Conservation (phyloP, 2,888 invertebrate species). For the Pandemis cinnamomeana region DNA sequence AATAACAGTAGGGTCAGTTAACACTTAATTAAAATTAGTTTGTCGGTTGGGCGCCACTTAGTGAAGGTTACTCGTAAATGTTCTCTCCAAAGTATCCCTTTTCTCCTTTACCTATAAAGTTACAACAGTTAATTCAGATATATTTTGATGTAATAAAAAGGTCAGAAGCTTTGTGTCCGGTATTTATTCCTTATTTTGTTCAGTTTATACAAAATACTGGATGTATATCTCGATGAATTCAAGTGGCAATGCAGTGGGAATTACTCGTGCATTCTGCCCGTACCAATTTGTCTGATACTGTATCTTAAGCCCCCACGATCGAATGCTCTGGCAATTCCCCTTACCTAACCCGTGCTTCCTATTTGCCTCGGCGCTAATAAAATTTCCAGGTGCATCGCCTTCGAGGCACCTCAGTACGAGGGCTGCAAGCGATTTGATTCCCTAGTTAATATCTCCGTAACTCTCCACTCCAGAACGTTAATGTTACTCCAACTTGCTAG, state of each 20-base stretch:
- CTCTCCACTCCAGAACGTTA: neutral
- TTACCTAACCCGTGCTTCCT: neutral
- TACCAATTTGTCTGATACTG: neutral
- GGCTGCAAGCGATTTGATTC: neutral
- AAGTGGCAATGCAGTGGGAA: neutral
- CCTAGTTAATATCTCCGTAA: neutral
- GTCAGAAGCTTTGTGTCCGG: neutral
- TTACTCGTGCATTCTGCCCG: neutral
- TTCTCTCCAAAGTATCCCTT: neutral
- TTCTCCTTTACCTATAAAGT: neutral
- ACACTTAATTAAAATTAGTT: conserved; percentile 12
- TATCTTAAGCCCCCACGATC: neutral
- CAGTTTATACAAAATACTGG: neutral
- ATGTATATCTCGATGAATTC: neutral
- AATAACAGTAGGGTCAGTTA: conserved; percentile 3
- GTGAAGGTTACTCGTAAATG: conserved; percentile 3
- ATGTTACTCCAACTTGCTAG: neutral
- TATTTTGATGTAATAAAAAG: neutral
- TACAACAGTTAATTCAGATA: neutral
- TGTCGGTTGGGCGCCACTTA: neutral
- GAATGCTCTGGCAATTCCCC: neutral
- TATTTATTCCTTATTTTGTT: neutral
- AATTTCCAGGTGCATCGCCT: neutral
- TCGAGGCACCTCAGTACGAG: neutral
- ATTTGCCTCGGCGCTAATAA: conserved; percentile 5